phyloP scores from a whole-genome alignment of 1,140 invertebrate species.

The Drosophila gunungcola region DNA sequence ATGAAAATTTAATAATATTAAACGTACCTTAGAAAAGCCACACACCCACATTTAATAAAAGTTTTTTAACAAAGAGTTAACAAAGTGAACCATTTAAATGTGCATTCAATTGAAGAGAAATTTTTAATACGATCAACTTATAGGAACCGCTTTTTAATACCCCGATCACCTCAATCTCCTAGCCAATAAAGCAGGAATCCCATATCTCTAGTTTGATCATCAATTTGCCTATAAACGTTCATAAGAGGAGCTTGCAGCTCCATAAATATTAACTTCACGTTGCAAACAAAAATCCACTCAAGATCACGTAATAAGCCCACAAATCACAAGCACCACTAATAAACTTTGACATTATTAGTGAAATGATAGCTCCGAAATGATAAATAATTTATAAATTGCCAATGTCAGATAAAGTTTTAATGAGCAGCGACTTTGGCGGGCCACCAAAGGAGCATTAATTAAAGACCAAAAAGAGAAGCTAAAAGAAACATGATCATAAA shows the following conservation, averaged over 20 bases:
- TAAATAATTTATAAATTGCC: conserved; percentile 71
- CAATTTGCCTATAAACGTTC: conserved; percentile 37
- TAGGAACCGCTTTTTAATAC: not conserved
- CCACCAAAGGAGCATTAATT: conserved; percentile 68
- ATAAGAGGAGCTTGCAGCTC: conserved; percentile 17
- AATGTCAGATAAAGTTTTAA: conserved; percentile 69
- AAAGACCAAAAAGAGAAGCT: conserved; percentile 32
- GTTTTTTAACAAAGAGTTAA: not conserved
- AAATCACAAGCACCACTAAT: conserved; percentile 61
- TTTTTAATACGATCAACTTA: too few species aligned
- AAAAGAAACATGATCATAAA: conserved; percentile 41
- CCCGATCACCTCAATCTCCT: not conserved
- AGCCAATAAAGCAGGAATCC: not conserved
- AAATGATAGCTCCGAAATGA: conserved; percentile 48
- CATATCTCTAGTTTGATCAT: not conserved
- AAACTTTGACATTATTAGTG: conserved; percentile 69
- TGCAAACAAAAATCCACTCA: conserved; percentile 37
- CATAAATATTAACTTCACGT: conserved; percentile 54
- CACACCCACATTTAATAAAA: not conserved
- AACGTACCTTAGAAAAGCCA: not conserved
- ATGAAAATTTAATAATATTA: too few species aligned
- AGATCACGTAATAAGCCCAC: conserved; percentile 60
- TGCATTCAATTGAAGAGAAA: not conserved
- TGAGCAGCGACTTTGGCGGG: conserved; percentile 50
- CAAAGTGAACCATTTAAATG: not conserved